Conservation (phyloP, 1,140 invertebrate genomes). For the Lithobius niger region DNA sequence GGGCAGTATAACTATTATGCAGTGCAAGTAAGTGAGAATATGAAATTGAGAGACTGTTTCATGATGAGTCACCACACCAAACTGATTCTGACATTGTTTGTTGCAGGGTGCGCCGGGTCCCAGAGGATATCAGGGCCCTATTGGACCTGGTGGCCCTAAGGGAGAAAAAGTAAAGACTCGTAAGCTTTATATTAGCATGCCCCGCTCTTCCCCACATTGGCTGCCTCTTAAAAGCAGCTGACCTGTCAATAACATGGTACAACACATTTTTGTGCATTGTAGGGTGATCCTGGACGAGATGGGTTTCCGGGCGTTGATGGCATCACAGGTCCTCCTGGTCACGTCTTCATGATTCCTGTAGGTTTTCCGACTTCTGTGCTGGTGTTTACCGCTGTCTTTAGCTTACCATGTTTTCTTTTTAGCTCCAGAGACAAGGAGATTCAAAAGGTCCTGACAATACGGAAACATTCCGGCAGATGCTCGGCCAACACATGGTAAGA, state of each 20-base stretch:
- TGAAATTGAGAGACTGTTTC: no score
- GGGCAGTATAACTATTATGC: slow-evolving; percentile 16
- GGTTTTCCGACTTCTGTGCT: slow-evolving; percentile 24
- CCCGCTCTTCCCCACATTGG: no score
- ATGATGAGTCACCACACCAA: no score
- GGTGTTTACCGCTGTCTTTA: background rate
- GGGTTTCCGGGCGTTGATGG: slow-evolving; percentile 52
- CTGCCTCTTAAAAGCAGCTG: no score
- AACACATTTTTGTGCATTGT: background rate
- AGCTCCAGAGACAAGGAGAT: slow-evolving; percentile 45
- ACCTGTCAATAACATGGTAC: no score
- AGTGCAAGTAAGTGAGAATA: slow-evolving; percentile 11
- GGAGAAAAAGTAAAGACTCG: slow-evolving; percentile 42
- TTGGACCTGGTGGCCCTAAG: slow-evolving; percentile 43
- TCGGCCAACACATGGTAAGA: slow-evolving; percentile 68
- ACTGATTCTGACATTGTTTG: background rate
- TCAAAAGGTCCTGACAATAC: slow-evolving; percentile 63
- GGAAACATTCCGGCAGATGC: slow-evolving; percentile 59
- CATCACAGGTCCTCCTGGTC: slow-evolving; percentile 56
- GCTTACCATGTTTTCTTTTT: slow-evolving; percentile 16
- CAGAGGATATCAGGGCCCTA: slow-evolving; percentile 50
- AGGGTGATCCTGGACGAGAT: slow-evolving; percentile 52
- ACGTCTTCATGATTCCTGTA: slow-evolving; percentile 77
- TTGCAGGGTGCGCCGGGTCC: slow-evolving; percentile 43
- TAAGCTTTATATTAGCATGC: no score